phyloP scores from a whole-genome alignment of 2,888 invertebrate genomes.

The Cancer borealis region DNA sequence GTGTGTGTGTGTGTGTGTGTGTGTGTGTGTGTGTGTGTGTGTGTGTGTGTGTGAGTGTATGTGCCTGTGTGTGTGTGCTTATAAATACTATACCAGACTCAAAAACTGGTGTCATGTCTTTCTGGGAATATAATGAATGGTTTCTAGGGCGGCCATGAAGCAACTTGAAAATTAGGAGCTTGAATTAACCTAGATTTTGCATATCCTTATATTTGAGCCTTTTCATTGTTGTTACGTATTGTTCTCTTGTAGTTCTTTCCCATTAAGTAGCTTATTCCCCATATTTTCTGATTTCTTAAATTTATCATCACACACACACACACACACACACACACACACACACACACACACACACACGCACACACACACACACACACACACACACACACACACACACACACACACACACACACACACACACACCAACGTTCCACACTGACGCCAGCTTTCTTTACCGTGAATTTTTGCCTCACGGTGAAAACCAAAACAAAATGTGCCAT shows the following conservation, averaged over 20 bases:
- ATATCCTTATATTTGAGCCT: too few species aligned
- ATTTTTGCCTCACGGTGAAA: not conserved
- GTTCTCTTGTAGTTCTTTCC: too few species aligned
- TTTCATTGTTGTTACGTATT: too few species aligned
- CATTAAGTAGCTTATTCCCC: too few species aligned
- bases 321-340: not conserved
- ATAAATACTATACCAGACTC: too few species aligned
- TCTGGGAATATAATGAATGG: too few species aligned
- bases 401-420: slow-evolving; percentile 5
- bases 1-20: slow-evolving; percentile 36
- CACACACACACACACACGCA: slow-evolving; percentile 12
- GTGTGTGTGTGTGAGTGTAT: slow-evolving; percentile 22
- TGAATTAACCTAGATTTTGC: too few species aligned
- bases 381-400: not conserved
- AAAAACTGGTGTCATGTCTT: too few species aligned
- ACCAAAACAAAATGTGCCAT: not conserved
- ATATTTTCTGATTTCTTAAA: not conserved
- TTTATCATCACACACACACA: not conserved
- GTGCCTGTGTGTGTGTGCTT: not conserved
- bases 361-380: not conserved
- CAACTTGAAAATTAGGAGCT: too few species aligned
- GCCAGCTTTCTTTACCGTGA: not conserved
- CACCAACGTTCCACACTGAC: not conserved
- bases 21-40: not conserved
- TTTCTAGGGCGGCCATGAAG: too few species aligned